Conservation (phyloP, 2,113 vertebrate species). For the Nothobranchius furzeri region DNA sequence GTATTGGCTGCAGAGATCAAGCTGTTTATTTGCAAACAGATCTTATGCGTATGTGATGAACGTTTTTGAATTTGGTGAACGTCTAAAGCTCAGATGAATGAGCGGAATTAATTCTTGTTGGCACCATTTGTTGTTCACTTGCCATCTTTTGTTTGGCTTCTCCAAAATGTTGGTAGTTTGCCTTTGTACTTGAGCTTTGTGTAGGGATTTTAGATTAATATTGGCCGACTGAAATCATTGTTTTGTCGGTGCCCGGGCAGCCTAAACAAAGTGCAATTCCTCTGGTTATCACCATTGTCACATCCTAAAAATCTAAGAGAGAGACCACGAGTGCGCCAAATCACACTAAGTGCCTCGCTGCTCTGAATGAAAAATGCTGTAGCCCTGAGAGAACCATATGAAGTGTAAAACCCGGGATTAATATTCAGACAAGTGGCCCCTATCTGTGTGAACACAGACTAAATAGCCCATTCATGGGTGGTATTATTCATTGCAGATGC, state of each 20-base stretch:
- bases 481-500: conserved; percentile 83
- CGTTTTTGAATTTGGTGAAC: neutral
- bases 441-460: conserved; percentile 73
- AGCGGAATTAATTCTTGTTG: neutral
- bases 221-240: conserved; percentile 29
- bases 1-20: neutral
- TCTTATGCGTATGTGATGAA: neutral
- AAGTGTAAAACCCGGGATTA: conserved; percentile 75
- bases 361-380: conserved; percentile 59
- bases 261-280: conserved; percentile 41
- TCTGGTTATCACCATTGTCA: conserved; percentile 59
- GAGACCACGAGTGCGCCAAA: conserved; percentile 57
- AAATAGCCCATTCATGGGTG: conserved; percentile 81
- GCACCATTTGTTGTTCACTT: neutral
- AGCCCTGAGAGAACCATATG: conserved; percentile 61
- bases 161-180: neutral
- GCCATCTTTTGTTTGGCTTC: neutral
- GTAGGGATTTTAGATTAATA: conserved; percentile 21
- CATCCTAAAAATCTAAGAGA: conserved; percentile 51
- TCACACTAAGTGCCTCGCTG: conserved; percentile 65
- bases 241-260: conserved; percentile 30
- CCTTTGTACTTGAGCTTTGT: conserved; percentile 7
- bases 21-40: neutral
- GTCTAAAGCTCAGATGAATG: neutral
- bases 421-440: conserved; percentile 78